phyloP scores from a whole-genome alignment of 2,797 vertebrate species.

The Garrulus glandarius region DNA sequence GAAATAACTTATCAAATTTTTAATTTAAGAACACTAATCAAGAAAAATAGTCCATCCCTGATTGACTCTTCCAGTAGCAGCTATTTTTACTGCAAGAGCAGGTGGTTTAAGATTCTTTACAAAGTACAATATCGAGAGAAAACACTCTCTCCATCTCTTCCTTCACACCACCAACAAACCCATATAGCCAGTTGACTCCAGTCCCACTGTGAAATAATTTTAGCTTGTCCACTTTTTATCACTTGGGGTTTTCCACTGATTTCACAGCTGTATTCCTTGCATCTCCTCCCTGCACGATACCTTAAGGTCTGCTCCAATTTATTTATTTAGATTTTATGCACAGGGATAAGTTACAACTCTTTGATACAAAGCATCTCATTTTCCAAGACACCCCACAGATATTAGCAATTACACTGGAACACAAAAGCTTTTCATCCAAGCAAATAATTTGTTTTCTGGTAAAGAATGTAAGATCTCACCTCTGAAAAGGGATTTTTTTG shows the following conservation, averaged over 20 bases:
- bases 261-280: conserved; percentile 47
- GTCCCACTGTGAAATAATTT: conserved; percentile 43
- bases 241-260: conserved; percentile 42
- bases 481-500: conserved; percentile 36
- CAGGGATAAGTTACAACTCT: conserved; percentile 67
- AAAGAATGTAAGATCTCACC: conserved; percentile 66
- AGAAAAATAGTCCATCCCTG: not conserved
- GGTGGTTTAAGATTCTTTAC: not conserved
- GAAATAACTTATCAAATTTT: not conserved
- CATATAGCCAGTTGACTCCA: not conserved
- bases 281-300: conserved; percentile 46
- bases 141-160: not conserved
- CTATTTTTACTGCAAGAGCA: not conserved
- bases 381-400: conserved; percentile 72
- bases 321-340: conserved; percentile 75
- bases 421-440: conserved; percentile 73
- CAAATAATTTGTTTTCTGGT: conserved; percentile 74
- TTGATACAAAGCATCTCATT: conserved; percentile 73
- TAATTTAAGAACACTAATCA: not conserved
- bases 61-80: not conserved
- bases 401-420: conserved; percentile 69
- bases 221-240: conserved; percentile 41
- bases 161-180: not conserved
- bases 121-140: not conserved
- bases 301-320: conserved; percentile 48